These are phyloP conservation scores for Omphaloscelis lunosa DNA, from an alignment of 2,888 invertebrate genomes.

Conservation along the genomic window DNA sequence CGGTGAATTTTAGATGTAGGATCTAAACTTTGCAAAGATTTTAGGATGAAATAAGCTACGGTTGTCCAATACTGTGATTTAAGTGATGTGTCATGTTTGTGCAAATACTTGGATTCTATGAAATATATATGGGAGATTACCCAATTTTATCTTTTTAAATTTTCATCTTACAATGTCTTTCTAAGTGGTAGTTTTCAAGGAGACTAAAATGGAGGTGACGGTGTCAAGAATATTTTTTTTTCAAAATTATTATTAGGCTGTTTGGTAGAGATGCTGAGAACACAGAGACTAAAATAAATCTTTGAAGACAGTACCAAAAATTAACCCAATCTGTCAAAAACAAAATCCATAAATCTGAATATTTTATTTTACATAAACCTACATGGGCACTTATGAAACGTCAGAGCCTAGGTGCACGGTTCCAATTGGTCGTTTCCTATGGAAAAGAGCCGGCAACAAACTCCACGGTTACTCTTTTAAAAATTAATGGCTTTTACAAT, in stretches of 20 bases:
- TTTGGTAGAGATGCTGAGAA: neutral
- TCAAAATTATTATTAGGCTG: neutral
- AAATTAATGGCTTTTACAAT: too few species aligned
- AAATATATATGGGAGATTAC: neutral
- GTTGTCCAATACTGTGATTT: slow-evolving; percentile 37
- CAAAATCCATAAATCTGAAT: too few species aligned
- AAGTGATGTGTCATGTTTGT: slow-evolving; percentile 25
- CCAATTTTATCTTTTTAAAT: neutral
- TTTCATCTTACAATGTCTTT: neutral
- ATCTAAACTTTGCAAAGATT: slow-evolving; percentile 26
- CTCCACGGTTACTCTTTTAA: too few species aligned
- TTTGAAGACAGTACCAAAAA: too few species aligned
- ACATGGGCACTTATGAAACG: too few species aligned
- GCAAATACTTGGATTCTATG: neutral
- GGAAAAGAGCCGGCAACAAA: too few species aligned
- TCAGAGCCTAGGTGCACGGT: too few species aligned
- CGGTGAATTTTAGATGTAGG: slow-evolving; percentile 40
- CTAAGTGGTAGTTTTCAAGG: neutral
- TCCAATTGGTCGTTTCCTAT: too few species aligned
- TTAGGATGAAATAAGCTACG: slow-evolving; percentile 20
- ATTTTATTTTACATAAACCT: too few species aligned
- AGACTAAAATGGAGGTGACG: neutral
- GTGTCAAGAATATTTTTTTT: neutral
- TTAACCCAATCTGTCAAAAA: too few species aligned
- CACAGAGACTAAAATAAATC: too few species aligned